A percentile compares a stretch with the other conserved stretches of the same genome.
Conservation (phyloP, 1,140 invertebrate species). For the Leptinotarsa texana region DNA sequence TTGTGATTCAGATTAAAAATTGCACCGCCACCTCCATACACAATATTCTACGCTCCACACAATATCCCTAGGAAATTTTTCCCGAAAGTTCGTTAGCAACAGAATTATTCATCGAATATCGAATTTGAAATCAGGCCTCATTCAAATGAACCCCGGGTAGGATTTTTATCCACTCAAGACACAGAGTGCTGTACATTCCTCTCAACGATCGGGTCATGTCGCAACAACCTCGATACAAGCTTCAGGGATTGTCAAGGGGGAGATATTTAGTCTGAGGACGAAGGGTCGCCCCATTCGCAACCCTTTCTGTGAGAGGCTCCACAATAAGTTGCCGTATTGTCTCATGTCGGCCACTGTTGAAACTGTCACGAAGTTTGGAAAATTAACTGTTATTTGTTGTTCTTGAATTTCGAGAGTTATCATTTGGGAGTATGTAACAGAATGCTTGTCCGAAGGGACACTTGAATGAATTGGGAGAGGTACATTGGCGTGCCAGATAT, state of each 20-base stretch:
- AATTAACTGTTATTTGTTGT: constrained; percentile 8
- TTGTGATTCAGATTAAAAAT: too few species aligned
- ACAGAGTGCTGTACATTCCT: too few species aligned
- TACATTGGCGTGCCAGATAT: neutral
- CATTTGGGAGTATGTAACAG: constrained; percentile 1
- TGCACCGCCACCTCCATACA: too few species aligned
- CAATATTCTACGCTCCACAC: too few species aligned
- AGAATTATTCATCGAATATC: too few species aligned
- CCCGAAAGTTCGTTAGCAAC: too few species aligned
- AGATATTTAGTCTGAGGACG: neutral
- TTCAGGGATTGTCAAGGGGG: neutral
- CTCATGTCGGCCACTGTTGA: neutral
- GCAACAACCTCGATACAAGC: neutral
- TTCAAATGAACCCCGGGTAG: too few species aligned
- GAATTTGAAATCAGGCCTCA: too few species aligned
- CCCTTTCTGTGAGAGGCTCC: neutral
- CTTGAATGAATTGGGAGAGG: neutral
- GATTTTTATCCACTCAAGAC: too few species aligned
- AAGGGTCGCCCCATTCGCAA: neutral
- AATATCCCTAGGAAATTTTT: too few species aligned
- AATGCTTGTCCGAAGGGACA: neutral
- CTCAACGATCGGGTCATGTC: too few species aligned
- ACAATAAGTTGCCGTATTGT: neutral
- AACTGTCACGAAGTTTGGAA: constrained; percentile 2
- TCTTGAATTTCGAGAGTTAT: constrained; percentile 1